A percentile compares a stretch with the other conserved stretches of the same genome.
These are phyloP conservation scores for Gastrophryne carolinensis DNA, from an alignment of 2,797 vertebrate species.

Conservation along the genomic window DNA sequence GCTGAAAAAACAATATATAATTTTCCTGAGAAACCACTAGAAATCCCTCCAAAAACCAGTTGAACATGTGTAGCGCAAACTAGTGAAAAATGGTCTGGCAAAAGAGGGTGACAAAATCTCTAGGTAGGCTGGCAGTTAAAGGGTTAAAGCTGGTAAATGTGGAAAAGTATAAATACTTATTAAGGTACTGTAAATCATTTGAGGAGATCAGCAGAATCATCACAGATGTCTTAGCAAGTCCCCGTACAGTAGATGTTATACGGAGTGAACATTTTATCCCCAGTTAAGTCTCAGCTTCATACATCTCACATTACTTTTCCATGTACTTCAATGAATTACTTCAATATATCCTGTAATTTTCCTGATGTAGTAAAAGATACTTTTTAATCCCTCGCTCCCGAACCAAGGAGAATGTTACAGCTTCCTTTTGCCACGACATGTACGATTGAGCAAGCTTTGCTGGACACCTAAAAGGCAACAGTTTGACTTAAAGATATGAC, in stretches of 20 bases:
- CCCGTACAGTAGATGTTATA: not conserved
- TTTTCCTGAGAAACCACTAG: no score
- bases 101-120: no score
- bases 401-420: not conserved
- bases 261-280: not conserved
- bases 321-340: not conserved
- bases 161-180: no score
- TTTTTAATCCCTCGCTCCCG: not conserved
- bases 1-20: no score
- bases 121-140: no score
- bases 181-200: no score
- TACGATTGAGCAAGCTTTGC: not conserved
- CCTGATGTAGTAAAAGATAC: not conserved
- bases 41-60: no score
- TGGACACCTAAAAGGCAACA: not conserved
- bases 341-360: not conserved
- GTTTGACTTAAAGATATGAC: not conserved
- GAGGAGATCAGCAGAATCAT: no score
- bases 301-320: not conserved
- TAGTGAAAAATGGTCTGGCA: no score
- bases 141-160: no score
- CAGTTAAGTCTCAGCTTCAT: not conserved
- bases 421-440: not conserved
- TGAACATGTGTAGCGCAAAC: no score
- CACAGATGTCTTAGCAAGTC: no score